phyloP scores from a whole-genome alignment of 1,140 invertebrate species.

The Pissodes strobi region DNA sequence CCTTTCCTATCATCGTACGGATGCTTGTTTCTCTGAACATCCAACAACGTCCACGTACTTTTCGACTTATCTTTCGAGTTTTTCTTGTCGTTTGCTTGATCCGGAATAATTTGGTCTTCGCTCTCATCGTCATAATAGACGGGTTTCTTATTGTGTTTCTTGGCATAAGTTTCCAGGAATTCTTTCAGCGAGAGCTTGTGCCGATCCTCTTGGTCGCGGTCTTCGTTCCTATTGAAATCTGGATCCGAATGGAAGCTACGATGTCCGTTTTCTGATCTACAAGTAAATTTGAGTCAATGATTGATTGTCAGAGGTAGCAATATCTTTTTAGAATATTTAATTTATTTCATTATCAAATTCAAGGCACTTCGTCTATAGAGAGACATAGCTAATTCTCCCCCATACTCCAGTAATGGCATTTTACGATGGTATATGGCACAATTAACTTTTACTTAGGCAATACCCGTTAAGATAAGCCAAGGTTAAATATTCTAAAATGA shows the following conservation, averaged over 20 bases:
- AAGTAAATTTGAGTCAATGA: neutral
- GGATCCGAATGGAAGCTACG: slow-evolving; percentile 17
- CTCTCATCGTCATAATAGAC: neutral
- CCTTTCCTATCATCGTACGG: slow-evolving; percentile 69
- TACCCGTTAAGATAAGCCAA: too few relatives aligned
- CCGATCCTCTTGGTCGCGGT: neutral
- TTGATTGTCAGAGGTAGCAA: too few relatives aligned
- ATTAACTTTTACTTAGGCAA: too few relatives aligned
- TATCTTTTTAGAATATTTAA: too few relatives aligned
- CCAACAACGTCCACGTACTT: slow-evolving; percentile 59
- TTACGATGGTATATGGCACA: too few relatives aligned
- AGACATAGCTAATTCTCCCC: too few relatives aligned
- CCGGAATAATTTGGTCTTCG: neutral
- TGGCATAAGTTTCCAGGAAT: slow-evolving; percentile 25
- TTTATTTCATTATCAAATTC: too few relatives aligned
- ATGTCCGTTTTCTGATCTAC: slow-evolving; percentile 11
- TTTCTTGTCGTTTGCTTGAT: neutral
- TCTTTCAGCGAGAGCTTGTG: slow-evolving; percentile 8
- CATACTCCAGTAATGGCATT: too few relatives aligned
- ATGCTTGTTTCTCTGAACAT: slow-evolving; percentile 60
- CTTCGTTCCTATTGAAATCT: neutral
- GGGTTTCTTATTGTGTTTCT: slow-evolving; percentile 6
- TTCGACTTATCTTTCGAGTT: slow-evolving; percentile 31
- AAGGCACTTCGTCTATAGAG: too few relatives aligned
- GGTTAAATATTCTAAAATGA: too few relatives aligned